These are phyloP conservation scores for Amphipyra tragopoginis DNA, from an alignment of 2,888 invertebrate genomes.

Conservation along the genomic window DNA sequence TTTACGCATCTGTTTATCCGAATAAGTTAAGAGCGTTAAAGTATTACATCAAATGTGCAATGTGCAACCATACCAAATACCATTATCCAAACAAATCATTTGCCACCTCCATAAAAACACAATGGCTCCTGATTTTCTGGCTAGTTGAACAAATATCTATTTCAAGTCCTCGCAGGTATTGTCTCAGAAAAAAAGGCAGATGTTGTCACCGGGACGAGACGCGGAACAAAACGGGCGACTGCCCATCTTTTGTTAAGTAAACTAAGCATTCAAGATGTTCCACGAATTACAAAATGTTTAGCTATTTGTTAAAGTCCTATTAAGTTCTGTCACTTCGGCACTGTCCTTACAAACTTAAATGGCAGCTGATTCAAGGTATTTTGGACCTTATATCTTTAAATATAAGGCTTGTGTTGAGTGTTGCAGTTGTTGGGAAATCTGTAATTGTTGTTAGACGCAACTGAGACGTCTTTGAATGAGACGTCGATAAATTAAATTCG, in stretches of 20 bases:
- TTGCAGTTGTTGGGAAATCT: constrained; percentile 62
- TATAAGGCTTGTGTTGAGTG: constrained; percentile 53
- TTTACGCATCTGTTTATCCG: background rate
- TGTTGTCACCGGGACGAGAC: constrained; percentile 81
- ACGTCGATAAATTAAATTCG: constrained; percentile 89
- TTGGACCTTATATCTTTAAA: constrained; percentile 47
- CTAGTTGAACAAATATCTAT: constrained; percentile 88
- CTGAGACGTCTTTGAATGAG: constrained; percentile 83
- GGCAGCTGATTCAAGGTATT: constrained; percentile 36
- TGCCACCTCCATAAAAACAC: constrained; percentile 76
- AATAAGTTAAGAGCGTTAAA: constrained; percentile 45
- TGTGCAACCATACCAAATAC: constrained; percentile 69
- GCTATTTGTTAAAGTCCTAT: constrained; percentile 89
- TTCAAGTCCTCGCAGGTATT: constrained; percentile 78
- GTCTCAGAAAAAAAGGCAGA: constrained; percentile 82
- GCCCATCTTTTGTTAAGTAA: constrained; percentile 83
- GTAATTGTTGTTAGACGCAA: constrained; percentile 85
- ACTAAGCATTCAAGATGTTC: constrained; percentile 86
- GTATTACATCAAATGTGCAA: constrained; percentile 71
- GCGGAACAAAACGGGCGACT: constrained; percentile 76
- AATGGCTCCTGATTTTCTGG: constrained; percentile 87
- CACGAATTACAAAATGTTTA: constrained; percentile 88
- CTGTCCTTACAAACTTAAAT: constrained; percentile 67
- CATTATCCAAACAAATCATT: constrained; percentile 75
- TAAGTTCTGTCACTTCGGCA: constrained; percentile 86